Evolutionary conservation across 2,113 vertebrate genomes (phyloP).

Genomic region (Erythrolamprus reginae): DNA sequence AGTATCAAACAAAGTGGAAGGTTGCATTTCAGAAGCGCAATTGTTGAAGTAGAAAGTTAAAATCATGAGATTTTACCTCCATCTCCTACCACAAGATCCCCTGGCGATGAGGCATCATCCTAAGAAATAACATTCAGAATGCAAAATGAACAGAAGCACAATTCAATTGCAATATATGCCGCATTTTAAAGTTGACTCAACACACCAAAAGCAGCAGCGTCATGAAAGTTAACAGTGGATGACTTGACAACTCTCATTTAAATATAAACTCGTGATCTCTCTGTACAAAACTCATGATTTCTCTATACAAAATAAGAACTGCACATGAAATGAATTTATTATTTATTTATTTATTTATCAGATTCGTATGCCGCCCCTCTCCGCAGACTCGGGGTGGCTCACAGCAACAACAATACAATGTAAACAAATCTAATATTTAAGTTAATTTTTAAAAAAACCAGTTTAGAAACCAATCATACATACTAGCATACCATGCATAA

Average conservation of each 20-base stretch:
- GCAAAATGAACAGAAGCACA: not conserved
- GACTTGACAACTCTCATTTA: not conserved
- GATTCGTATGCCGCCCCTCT: too few species aligned
- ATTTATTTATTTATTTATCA: too few species aligned
- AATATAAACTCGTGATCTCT: not conserved
- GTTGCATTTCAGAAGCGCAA: not conserved
- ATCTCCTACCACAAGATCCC: slow-evolving; percentile 91
- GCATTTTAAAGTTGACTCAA: not conserved
- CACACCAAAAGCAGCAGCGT: not conserved
- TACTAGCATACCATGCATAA: too few species aligned
- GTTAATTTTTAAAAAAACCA: too few species aligned
- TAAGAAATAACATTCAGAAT: slow-evolving; percentile 30
- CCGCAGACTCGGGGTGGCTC: too few species aligned
- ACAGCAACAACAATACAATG: too few species aligned
- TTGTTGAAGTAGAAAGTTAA: slow-evolving; percentile 10
- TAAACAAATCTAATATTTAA: too few species aligned
- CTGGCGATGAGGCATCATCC: slow-evolving; percentile 95
- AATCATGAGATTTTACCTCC: slow-evolving; percentile 65
- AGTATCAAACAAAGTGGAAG: not conserved
- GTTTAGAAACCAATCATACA: too few species aligned
- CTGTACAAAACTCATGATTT: not conserved
- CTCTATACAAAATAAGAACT: not conserved
- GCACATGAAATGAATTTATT: not conserved
- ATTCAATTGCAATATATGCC: not conserved
- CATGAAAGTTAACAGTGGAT: not conserved